phyloP scores from a whole-genome alignment of 2,113 vertebrate genomes.

The Ameiurus melas region DNA sequence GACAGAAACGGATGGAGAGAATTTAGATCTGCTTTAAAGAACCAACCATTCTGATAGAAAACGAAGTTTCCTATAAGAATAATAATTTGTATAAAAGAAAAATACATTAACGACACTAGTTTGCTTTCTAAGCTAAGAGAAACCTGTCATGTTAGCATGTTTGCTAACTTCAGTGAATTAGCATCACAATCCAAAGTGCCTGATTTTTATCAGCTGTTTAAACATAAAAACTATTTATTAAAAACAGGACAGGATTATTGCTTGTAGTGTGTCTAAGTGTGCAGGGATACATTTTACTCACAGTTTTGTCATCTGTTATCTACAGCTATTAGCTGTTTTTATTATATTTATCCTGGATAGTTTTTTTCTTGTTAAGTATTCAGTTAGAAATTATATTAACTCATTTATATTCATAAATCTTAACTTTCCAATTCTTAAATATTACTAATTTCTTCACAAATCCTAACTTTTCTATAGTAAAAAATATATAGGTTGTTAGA shows the following conservation, averaged over 20 bases:
- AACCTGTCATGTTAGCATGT: neutral
- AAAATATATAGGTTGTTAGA: neutral
- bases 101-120: no score
- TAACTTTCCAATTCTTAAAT: no score
- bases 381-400: no score
- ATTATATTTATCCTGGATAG: no score
- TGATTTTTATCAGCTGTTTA: neutral
- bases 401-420: no score
- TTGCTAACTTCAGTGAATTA: neutral
- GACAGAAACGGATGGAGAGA: constrained; percentile 38
- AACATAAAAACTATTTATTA: neutral
- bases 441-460: no score
- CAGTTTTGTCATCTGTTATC: no score
- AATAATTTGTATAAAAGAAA: no score
- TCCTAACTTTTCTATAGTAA: neutral
- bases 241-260: no score
- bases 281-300: neutral
- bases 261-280: neutral
- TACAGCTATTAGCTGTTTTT: neutral
- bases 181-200: neutral
- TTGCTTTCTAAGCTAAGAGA: neutral
- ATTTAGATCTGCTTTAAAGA: constrained; percentile 12
- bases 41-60: neutral
- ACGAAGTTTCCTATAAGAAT: no score
- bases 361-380: no score